Base-by-base conservation (phyloP, 2,888 invertebrate genomes). In the Julus scanicus region DNA sequence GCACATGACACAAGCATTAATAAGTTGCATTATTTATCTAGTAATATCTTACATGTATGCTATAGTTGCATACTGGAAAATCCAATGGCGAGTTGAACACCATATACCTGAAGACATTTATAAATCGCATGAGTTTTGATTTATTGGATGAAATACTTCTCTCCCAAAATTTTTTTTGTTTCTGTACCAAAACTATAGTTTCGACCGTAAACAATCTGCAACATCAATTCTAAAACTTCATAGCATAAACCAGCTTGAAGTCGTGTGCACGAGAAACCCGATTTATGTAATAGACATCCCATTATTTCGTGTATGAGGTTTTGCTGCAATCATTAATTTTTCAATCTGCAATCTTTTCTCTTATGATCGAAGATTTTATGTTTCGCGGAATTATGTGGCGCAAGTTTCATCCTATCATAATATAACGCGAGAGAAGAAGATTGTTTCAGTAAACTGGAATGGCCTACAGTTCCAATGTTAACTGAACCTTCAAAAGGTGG, bases 301-400 rank as follows among this genome's bases (percentile, higher is more conserved):
- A 63, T 63, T 63, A 63, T 63, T 63, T 63, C n/a, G 63, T 63
- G 20, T 63, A 63, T 63, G 63, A 63, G 63, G 63, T 63, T 63
- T 63, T 63, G 63, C 63, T 63, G 17, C 63, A 63, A 63, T 63
- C 63, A 63, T 63, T 63, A 63, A 63, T 63, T 63, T 63, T 63
- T 63, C 63, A 63, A 63, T 63, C 63, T 63, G 63, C 63, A 63
- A 63, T 63, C 63, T 63, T 4, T 17, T 53, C 63, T 63, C 63
- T 63, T 63, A 63, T 63, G 63, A 63, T 63, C 63, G 63, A 63
- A 63, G 63, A 63, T 63, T 63, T 63, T 63, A 63, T 63, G 63
- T 63, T 17, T 6, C 20, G 20, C n/a, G 20, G 63, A 63, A 63
- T 63, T 63, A 63, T 63, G 63, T 63, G 63, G 63, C 17, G 63